These are phyloP conservation scores for Pelosia muscerda DNA, from an alignment of 2,888 invertebrate genomes.

Conservation along the genomic window DNA sequence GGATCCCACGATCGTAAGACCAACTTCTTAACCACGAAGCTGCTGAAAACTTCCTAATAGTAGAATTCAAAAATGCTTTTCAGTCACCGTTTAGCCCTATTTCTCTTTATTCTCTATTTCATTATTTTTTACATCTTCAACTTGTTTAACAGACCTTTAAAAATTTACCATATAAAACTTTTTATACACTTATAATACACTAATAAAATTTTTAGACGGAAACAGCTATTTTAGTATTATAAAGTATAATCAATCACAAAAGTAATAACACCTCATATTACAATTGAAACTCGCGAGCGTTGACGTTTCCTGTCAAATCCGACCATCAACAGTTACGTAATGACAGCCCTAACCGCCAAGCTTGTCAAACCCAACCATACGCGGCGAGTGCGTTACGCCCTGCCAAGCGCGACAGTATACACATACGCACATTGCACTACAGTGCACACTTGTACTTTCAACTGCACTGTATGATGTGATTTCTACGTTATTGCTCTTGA, in stretches of 20 bases:
- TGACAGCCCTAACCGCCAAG: slow-evolving; percentile 36
- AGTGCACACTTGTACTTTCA: slow-evolving; percentile 61
- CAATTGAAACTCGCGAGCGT: background rate
- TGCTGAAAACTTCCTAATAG: no score
- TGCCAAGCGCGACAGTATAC: slow-evolving; percentile 48
- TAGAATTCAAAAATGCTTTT: no score
- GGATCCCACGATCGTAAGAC: no score
- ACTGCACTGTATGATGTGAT: slow-evolving; percentile 48
- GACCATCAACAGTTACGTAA: slow-evolving; percentile 24
- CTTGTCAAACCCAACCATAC: slow-evolving; percentile 33
- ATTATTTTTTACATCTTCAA: no score
- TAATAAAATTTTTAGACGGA: no score
- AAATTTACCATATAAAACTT: no score
- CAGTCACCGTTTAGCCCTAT: no score
- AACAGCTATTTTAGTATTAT: no score
- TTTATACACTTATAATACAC: no score
- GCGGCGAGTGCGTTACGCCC: slow-evolving; percentile 49
- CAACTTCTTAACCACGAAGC: no score
- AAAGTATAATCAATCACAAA: background rate
- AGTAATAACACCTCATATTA: background rate
- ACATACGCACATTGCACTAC: slow-evolving; percentile 35
- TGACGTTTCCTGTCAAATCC: slow-evolving; percentile 17
- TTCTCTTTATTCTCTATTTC: no score
- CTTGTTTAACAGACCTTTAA: no score
- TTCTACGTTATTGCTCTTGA: slow-evolving; percentile 23